Percentiles rank a stretch among this genome's conserved stretches.
Conservation (phyloP, 2,113 vertebrate genomes). For the Daphoenositta chrysoptera region DNA sequence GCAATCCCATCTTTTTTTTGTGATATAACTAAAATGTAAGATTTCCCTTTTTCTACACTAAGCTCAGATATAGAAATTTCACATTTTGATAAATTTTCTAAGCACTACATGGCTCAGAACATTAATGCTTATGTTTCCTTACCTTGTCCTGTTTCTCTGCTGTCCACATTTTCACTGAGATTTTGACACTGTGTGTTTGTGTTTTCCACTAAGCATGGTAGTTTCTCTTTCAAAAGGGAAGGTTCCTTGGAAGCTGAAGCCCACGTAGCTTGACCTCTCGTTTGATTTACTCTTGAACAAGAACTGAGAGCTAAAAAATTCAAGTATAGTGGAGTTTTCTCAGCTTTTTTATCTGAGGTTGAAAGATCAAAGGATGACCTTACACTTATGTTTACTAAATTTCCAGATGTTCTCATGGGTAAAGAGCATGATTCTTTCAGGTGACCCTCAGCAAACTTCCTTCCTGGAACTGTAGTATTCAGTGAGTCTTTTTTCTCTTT, state of each 20-base stretch:
- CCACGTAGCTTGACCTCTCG: constrained; percentile 46
- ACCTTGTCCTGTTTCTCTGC: constrained; percentile 52
- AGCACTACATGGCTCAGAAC: not conserved
- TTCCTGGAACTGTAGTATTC: constrained; percentile 44
- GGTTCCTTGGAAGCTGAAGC: constrained; percentile 43
- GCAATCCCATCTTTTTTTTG: not conserved
- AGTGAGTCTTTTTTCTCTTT: constrained; percentile 46
- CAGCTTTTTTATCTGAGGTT: constrained; percentile 67
- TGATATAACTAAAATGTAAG: not conserved
- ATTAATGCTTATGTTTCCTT: constrained; percentile 25
- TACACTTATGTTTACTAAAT: constrained; percentile 65
- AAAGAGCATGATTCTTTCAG: constrained; percentile 62
- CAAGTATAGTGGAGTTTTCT: constrained; percentile 59
- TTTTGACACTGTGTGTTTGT: constrained; percentile 18
- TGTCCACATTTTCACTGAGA: not conserved
- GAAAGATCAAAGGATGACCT: constrained; percentile 73
- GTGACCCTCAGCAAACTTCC: constrained; percentile 59
- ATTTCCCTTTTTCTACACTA: not conserved
- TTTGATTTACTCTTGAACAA: constrained; percentile 70
- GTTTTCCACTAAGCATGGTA: constrained; percentile 32
- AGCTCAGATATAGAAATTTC: not conserved
- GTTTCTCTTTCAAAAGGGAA: constrained; percentile 50
- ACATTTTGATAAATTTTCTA: not conserved
- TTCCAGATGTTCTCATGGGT: constrained; percentile 55
- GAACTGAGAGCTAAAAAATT: constrained; percentile 47